These are phyloP conservation scores for Phenganax marumi DNA, from an alignment of 92 coral and sea anemone genomes.

Conservation along the genomic window DNA sequence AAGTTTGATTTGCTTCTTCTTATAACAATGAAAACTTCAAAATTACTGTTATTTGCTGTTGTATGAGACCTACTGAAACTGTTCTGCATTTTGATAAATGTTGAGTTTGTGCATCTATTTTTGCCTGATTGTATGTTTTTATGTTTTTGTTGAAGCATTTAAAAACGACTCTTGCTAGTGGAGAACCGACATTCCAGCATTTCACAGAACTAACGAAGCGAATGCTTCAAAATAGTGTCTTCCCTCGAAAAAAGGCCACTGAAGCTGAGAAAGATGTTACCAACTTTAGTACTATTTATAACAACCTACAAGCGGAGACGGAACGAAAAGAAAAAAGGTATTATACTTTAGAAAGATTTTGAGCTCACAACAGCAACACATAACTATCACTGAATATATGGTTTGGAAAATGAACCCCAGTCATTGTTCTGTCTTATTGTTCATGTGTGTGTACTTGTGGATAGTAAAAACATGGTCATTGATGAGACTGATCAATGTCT, in stretches of 20 bases:
- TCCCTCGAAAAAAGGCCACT: slow-evolving; percentile 15
- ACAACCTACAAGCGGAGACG: slow-evolving; percentile 9
- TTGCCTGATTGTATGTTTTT: neutral
- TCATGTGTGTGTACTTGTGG: no score
- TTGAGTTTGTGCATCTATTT: no score
- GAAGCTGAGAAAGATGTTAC: slow-evolving; percentile 25
- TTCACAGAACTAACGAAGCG: slow-evolving; percentile 31
- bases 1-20: no score
- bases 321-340: slow-evolving; percentile 37
- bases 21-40: no score
- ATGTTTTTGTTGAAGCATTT: neutral
- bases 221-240: slow-evolving; percentile 24
- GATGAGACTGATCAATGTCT: no score
- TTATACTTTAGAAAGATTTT: neutral
- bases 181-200: slow-evolving; percentile 31
- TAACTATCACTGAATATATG: neutral
- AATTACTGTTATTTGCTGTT: no score
- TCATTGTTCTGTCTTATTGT: neutral
- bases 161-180: neutral
- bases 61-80: no score
- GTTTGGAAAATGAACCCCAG: neutral
- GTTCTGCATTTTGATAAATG: no score
- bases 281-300: slow-evolving; percentile 8
- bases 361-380: neutral
- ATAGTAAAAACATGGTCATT: no score